These are phyloP conservation scores for Erpetoichthys calabaricus DNA, from an alignment of 2,797 vertebrate genomes.

Conservation along the genomic window DNA sequence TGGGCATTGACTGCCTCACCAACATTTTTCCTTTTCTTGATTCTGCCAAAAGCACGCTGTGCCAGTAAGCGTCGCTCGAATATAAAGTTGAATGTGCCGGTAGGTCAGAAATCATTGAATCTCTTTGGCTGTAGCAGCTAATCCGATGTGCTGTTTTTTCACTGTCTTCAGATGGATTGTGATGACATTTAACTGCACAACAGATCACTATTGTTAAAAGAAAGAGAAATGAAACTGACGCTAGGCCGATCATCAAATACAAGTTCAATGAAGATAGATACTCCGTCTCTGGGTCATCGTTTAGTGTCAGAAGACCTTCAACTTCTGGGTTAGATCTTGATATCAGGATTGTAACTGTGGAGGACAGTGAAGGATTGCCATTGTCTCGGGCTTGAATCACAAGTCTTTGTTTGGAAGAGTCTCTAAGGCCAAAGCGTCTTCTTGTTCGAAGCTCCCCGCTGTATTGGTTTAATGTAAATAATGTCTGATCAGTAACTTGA, in stretches of 20 bases:
- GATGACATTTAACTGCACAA: slow-evolving; percentile 27
- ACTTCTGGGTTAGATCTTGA: slow-evolving; percentile 24
- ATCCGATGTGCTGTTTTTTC: too few species aligned
- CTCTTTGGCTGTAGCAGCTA: slow-evolving; percentile 27
- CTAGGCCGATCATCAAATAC: slow-evolving; percentile 27
- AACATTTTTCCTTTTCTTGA: slow-evolving; percentile 27
- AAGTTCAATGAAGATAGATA: slow-evolving; percentile 27
- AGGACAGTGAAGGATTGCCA: slow-evolving; percentile 28
- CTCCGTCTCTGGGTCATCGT: slow-evolving; percentile 26
- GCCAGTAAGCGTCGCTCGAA: slow-evolving; percentile 32
- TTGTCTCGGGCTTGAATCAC: slow-evolving; percentile 29
- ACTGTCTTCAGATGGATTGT: slow-evolving; percentile 22
- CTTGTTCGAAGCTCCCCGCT: slow-evolving; percentile 24
- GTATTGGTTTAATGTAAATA: slow-evolving; percentile 26
- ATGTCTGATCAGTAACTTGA: slow-evolving; percentile 17
- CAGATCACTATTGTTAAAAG: slow-evolving; percentile 27
- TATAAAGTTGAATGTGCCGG: too few species aligned
- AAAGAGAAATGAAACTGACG: slow-evolving; percentile 26
- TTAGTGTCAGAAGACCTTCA: slow-evolving; percentile 20
- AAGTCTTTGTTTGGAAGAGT: slow-evolving; percentile 22
- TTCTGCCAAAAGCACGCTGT: slow-evolving; percentile 28
- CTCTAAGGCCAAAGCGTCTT: slow-evolving; percentile 26
- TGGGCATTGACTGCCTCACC: slow-evolving; percentile 26
- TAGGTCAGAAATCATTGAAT: slow-evolving; percentile 17
- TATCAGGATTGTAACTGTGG: slow-evolving; percentile 31